A percentile compares a stretch with the other conserved stretches of the same genome.
Conservation (phyloP, 2,113 vertebrate genomes). For the Tragelaphus imberbis region DNA sequence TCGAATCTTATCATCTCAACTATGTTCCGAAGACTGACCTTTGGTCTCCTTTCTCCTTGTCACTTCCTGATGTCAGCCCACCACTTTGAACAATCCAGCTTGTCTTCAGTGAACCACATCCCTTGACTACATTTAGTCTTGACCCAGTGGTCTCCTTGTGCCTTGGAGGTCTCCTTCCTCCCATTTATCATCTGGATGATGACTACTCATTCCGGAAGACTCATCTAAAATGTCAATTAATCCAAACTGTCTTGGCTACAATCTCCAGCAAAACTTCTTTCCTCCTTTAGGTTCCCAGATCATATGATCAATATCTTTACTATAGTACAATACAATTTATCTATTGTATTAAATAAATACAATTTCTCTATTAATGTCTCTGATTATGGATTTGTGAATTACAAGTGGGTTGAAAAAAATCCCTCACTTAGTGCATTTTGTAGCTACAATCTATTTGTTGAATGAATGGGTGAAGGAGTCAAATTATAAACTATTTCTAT, state of each 20-base stretch:
- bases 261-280: not conserved
- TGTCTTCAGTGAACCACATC: accelerated
- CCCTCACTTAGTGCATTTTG: not conserved
- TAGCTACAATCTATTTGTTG: not conserved
- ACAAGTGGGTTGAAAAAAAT: not conserved
- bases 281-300: not conserved
- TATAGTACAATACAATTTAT: not conserved
- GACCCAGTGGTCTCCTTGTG: not conserved
- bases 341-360: not conserved
- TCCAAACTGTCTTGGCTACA: not conserved
- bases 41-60: not conserved
- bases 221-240: not conserved
- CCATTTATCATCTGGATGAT: not conserved
- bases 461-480: not conserved
- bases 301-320: not conserved
- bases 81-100: not conserved
- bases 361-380: not conserved
- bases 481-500: not conserved
- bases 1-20: not conserved
- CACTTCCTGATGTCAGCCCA: accelerated
- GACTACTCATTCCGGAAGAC: not conserved
- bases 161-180: not conserved
- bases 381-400: not conserved
- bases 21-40: not conserved
- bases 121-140: not conserved